Percentiles rank a stretch among this genome's conserved stretches.
Conservation (phyloP, 2,113 vertebrate species). For the Podarcis muralis region DNA sequence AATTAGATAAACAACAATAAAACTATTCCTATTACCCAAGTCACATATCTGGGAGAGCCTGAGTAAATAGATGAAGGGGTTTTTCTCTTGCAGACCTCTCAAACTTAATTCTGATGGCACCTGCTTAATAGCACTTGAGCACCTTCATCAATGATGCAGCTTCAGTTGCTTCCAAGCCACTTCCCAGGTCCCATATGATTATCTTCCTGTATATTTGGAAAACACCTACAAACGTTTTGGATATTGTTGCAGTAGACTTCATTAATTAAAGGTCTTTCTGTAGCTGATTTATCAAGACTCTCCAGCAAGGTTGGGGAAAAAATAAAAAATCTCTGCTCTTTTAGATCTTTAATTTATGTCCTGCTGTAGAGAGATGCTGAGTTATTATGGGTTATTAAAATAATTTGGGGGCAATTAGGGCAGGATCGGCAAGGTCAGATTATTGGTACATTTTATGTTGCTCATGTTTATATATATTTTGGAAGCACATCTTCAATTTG, state of each 20-base stretch:
- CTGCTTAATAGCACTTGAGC: not conserved
- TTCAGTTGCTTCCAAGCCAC: not conserved
- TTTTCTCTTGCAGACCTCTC: too few relatives aligned
- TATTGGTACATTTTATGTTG: not conserved
- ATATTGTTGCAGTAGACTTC: not conserved
- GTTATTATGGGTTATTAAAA: slow-evolving; percentile 57
- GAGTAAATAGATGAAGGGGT: too few relatives aligned
- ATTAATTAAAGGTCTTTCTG: slow-evolving; percentile 7
- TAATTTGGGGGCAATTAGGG: slow-evolving; percentile 57
- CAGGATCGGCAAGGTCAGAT: slow-evolving; percentile 3
- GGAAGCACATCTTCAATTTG: slow-evolving; percentile 18
- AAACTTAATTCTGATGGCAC: too few relatives aligned
- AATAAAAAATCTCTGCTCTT: slow-evolving; percentile 9
- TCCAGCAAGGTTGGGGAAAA: slow-evolving; percentile 9
- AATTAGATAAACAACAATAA: too few relatives aligned
- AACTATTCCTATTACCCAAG: too few relatives aligned
- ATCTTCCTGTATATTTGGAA: not conserved
- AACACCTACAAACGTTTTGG: not conserved
- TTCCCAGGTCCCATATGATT: not conserved
- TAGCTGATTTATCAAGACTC: not conserved
- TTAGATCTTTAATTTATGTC: slow-evolving; percentile 31
- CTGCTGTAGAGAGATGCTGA: slow-evolving; percentile 19
- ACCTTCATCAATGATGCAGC: not conserved
- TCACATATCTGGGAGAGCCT: too few relatives aligned
- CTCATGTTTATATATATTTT: slow-evolving; percentile 35